Evolutionary conservation across 2,888 invertebrate species (phyloP).

Genomic region (Eupithecia subumbrata): DNA sequence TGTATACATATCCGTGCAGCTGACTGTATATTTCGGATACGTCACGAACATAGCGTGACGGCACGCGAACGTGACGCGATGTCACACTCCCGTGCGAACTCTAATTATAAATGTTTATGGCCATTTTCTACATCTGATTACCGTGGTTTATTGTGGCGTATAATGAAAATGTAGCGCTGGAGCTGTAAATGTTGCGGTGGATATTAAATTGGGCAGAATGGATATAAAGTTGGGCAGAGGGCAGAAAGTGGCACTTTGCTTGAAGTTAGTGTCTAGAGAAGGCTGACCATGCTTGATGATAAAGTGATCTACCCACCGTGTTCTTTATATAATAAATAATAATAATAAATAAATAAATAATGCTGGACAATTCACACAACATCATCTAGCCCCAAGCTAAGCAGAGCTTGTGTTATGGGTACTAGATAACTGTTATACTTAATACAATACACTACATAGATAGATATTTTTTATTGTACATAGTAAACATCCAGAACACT

Average conservation of each 20-base stretch:
- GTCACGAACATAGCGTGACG: not conserved
- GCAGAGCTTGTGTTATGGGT: too few species aligned
- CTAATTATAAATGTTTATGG: conserved; percentile 32
- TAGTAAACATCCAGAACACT: too few species aligned
- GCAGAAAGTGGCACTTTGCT: not conserved
- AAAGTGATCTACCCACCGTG: too few species aligned
- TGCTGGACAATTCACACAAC: too few species aligned
- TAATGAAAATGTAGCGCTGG: not conserved
- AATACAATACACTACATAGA: too few species aligned
- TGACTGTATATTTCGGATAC: not conserved
- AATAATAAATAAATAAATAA: too few species aligned
- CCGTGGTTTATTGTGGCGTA: conserved; percentile 3
- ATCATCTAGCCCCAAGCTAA: too few species aligned
- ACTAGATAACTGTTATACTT: too few species aligned
- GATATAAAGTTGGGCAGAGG: not conserved
- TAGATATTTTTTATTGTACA: too few species aligned
- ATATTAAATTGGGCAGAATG: not conserved
- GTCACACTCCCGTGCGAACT: conserved; percentile 13
- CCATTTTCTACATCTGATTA: conserved; percentile 26
- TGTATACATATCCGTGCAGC: too few species aligned
- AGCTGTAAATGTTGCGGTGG: not conserved
- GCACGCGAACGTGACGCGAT: not conserved
- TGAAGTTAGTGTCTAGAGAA: not conserved
- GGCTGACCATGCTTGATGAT: not conserved
- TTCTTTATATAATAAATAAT: too few species aligned